Conservation (phyloP, 1,140 invertebrate genomes). For the Megalonaias nervosa region DNA sequence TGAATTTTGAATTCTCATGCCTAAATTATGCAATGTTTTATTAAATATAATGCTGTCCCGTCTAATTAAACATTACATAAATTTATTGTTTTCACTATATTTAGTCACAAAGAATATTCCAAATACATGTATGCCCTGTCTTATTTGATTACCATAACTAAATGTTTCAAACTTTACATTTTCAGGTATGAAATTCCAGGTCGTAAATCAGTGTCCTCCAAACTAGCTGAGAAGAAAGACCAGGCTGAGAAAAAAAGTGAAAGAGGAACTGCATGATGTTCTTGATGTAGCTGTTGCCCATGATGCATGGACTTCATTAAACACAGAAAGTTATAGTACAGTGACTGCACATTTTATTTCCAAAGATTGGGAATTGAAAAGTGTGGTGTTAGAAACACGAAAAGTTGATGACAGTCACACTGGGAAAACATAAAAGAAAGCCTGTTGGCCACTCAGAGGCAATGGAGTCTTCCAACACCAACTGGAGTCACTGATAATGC, state of each 20-base stretch:
- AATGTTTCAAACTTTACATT: too few species aligned
- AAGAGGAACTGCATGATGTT: neutral
- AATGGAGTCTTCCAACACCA: slow-evolving; percentile 8
- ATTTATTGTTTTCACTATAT: too few species aligned
- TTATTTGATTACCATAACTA: too few species aligned
- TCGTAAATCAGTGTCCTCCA: too few species aligned
- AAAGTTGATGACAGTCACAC: neutral
- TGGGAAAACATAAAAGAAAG: neutral
- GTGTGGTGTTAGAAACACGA: neutral
- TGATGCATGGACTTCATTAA: neutral
- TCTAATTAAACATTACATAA: neutral
- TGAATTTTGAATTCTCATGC: neutral
- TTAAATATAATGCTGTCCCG: neutral
- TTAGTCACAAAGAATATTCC: too few species aligned
- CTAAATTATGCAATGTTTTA: neutral
- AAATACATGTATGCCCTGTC: too few species aligned
- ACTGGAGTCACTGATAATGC: slow-evolving; percentile 28
- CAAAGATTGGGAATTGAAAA: neutral
- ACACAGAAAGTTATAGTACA: neutral
- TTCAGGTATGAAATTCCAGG: too few species aligned
- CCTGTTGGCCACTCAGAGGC: neutral
- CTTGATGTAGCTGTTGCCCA: neutral
- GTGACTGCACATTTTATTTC: neutral
- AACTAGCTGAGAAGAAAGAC: too few species aligned
- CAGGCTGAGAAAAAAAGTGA: too few species aligned